Conservation (phyloP, 2,888 invertebrate genomes). For the Brachynemurus nebulosus region DNA sequence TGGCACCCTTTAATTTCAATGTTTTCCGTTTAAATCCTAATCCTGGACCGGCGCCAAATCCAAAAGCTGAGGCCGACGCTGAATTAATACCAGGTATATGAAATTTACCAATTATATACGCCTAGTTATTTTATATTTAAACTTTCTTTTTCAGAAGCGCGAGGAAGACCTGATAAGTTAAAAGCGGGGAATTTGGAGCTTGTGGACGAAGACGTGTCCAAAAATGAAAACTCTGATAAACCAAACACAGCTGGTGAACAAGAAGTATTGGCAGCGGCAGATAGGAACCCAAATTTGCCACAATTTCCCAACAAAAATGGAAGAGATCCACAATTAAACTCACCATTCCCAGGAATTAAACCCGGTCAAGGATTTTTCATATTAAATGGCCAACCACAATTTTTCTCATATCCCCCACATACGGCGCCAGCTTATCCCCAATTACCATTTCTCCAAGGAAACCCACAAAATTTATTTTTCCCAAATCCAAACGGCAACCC, state of each 20-base stretch:
- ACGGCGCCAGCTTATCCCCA: constrained; percentile 7
- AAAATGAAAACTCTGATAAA: constrained; percentile 16
- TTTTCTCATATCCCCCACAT: constrained; percentile 22
- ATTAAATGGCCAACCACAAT: constrained; percentile 38
- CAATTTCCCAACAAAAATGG: constrained; percentile 9
- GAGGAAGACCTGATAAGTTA: no score
- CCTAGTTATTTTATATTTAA: not conserved
- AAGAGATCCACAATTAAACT: no score
- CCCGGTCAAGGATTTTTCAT: constrained; percentile 43
- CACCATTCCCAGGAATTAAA: constrained; percentile 17
- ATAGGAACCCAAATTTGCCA: constrained; percentile 17
- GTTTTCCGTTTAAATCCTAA: not conserved
- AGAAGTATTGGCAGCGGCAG: constrained; percentile 22
- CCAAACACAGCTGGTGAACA: constrained; percentile 17
- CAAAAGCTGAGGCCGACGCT: not conserved
- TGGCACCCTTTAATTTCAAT: constrained; percentile 11
- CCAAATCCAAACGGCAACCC: not conserved
- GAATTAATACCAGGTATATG: not conserved
- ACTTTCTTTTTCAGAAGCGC: no score
- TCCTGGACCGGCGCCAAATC: not conserved
- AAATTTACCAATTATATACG: not conserved
- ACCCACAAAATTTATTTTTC: no score
- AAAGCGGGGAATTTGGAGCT: no score
- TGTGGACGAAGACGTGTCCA: constrained; percentile 11
- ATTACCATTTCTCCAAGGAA: no score